Evolutionary conservation across 2,888 invertebrate species (phyloP).

Genomic region (Crioceris asparagi): DNA sequence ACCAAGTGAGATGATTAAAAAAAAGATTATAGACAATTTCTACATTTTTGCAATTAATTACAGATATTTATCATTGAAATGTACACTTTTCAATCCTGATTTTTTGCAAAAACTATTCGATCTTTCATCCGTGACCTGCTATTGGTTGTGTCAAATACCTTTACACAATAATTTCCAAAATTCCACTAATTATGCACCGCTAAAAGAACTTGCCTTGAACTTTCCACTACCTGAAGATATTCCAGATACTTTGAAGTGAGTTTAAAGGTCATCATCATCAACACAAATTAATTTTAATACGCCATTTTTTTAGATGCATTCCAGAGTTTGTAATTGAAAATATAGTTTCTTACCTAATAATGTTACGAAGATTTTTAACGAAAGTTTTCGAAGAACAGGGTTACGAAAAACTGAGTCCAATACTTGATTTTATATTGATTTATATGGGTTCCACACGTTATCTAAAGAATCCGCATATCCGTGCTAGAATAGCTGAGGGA

Average conservation of each 20-base stretch:
- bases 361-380: slow-evolving; percentile 55
- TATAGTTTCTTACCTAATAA: slow-evolving; percentile 68
- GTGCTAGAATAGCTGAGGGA: slow-evolving; percentile 83
- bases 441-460: slow-evolving; percentile 73
- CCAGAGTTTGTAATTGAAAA: slow-evolving; percentile 89
- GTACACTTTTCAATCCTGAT: slow-evolving; percentile 66
- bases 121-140: slow-evolving; percentile 70
- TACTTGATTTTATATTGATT: slow-evolving; percentile 68
- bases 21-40: neutral
- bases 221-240: slow-evolving; percentile 56
- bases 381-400: slow-evolving; percentile 56
- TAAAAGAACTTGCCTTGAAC: slow-evolving; percentile 41
- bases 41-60: slow-evolving; percentile 16
- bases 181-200: slow-evolving; percentile 49
- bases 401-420: slow-evolving; percentile 51
- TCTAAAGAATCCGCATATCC: slow-evolving; percentile 83
- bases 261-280: slow-evolving; percentile 9
- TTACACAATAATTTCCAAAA: slow-evolving; percentile 38
- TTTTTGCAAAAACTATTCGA: slow-evolving; percentile 59
- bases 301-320: slow-evolving; percentile 56
- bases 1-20: slow-evolving; percentile 41
- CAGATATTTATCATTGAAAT: slow-evolving; percentile 61
- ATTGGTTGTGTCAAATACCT: slow-evolving; percentile 80
- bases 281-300: slow-evolving; percentile 2
- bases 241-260: slow-evolving; percentile 57